Percentiles rank a stretch among this genome's conserved stretches.
phyloP scores from a whole-genome alignment of 2,888 invertebrate species.

The Diplazon laetatorius region DNA sequence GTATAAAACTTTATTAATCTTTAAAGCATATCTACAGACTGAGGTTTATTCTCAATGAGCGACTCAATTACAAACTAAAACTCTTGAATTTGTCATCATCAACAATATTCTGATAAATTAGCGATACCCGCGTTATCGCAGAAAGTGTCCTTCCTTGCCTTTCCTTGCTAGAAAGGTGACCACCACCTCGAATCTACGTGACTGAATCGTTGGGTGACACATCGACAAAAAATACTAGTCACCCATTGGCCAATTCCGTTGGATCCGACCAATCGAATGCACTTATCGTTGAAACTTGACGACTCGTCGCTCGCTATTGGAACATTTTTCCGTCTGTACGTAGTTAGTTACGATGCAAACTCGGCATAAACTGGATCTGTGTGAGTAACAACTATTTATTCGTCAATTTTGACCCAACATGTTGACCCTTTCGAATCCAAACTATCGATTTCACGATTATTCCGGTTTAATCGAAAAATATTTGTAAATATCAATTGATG shows the following conservation, averaged over 20 bases:
- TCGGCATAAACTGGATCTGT: conserved; percentile 54
- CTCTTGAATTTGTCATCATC: too few relatives aligned
- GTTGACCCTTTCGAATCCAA: conserved; percentile 2
- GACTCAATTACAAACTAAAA: too few relatives aligned
- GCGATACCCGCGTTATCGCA: not conserved
- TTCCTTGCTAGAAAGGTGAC: too few relatives aligned
- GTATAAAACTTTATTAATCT: too few relatives aligned
- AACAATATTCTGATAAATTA: not conserved
- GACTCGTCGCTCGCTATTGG: conserved; percentile 47
- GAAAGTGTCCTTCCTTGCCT: not conserved
- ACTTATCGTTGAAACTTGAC: conserved; percentile 1
- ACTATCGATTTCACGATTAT: not conserved
- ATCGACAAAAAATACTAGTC: conserved; percentile 47
- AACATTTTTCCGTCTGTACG: conserved; percentile 24
- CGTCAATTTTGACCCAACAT: conserved; percentile 1
- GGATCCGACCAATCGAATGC: conserved; percentile 33
- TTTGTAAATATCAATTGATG: conserved; percentile 2
- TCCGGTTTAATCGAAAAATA: not conserved
- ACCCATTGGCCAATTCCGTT: conserved; percentile 31
- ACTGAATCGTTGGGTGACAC: conserved; percentile 15
- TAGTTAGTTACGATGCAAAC: conserved; percentile 58
- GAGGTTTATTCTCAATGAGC: too few relatives aligned
- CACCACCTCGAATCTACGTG: not conserved
- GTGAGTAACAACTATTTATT: conserved; percentile 55
- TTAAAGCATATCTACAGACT: too few relatives aligned